phyloP scores from a whole-genome alignment of 2,797 vertebrate genomes.

The Euthynnus affinis region DNA sequence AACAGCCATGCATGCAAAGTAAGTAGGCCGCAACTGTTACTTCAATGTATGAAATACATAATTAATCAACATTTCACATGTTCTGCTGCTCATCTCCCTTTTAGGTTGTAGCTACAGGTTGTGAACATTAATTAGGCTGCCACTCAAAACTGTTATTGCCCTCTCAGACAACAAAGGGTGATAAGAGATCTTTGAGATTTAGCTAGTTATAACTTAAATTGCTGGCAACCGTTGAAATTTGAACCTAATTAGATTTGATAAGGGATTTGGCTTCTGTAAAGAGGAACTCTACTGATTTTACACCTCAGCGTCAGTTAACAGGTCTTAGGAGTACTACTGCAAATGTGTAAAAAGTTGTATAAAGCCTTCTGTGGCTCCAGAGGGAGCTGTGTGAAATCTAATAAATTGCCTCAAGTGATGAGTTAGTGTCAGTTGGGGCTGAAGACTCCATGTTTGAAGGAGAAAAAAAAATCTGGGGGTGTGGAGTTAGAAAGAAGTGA shows the following conservation, averaged over 20 bases:
- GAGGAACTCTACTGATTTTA: neutral
- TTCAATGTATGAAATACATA: neutral
- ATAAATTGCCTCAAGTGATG: neutral
- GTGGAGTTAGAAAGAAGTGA: neutral
- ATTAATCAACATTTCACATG: neutral
- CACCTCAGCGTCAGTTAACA: neutral
- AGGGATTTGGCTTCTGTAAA: neutral
- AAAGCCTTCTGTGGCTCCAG: neutral
- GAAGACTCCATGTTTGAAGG: neutral
- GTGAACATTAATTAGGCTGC: neutral
- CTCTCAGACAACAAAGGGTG: neutral
- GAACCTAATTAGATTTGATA: neutral
- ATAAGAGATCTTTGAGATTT: neutral
- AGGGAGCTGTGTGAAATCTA: no score
- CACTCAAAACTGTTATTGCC: neutral
- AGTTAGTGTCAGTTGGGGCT: neutral
- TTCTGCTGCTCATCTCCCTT: neutral
- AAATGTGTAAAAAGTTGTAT: no score
- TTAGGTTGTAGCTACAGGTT: conserved; percentile 3
- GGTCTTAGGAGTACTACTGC: neutral
- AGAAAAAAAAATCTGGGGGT: neutral
- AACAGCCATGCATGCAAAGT: neutral
- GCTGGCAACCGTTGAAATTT: neutral
- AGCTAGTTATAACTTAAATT: neutral
- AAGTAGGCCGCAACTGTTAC: neutral